Percentiles rank a stretch among this genome's conserved stretches.
Evolutionary conservation across 2,888 invertebrate species (phyloP).

Genomic region (Caenorhabditis zanzibari): DNA sequence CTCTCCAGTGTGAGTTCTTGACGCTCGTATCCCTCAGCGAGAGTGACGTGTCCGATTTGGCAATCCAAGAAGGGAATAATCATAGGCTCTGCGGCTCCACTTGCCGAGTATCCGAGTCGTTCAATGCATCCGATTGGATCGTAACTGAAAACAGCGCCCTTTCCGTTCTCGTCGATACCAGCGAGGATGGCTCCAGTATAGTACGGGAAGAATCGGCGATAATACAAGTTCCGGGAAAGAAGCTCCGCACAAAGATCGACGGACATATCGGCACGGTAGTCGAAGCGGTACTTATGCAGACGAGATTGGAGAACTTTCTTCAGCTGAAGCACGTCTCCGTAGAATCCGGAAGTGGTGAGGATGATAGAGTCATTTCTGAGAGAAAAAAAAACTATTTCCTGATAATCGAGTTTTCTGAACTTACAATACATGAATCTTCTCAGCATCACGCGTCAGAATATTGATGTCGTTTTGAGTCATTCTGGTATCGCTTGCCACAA

Average conservation of each 20-base stretch:
- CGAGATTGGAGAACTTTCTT: slow-evolving; percentile 85
- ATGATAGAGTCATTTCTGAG: slow-evolving; percentile 89
- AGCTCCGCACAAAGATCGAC: slow-evolving; percentile 95
- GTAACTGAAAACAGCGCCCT: slow-evolving; percentile 96
- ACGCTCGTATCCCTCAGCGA: slow-evolving; percentile 87
- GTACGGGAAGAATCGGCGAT: slow-evolving; percentile 98
- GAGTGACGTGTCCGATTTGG: slow-evolving; percentile 88
- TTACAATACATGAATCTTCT: slow-evolving; percentile 82
- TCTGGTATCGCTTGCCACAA: slow-evolving; percentile 93
- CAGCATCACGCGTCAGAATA: slow-evolving; percentile 80
- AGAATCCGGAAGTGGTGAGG: slow-evolving; percentile 96
- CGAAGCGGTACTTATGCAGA: slow-evolving; percentile 89
- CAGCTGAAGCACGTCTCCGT: slow-evolving; percentile 96
- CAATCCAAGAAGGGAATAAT: slow-evolving; percentile 97
- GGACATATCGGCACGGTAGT: slow-evolving; percentile 89
- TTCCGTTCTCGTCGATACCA: slow-evolving; percentile 93
- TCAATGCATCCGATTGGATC: slow-evolving; percentile 98
- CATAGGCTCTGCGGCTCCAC: slow-evolving; percentile 90
- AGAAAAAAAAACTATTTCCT: slow-evolving; percentile 38
- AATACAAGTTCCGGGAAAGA: slow-evolving; percentile 95
- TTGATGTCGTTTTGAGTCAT: slow-evolving; percentile 79
- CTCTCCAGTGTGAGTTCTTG: slow-evolving; percentile 89
- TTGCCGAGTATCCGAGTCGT: slow-evolving; percentile 90
- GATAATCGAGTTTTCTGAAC: slow-evolving; percentile 14
- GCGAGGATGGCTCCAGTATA: slow-evolving; percentile 96